phyloP scores from a whole-genome alignment of 1,140 invertebrate genomes.

The Listronotus oregonensis region DNA sequence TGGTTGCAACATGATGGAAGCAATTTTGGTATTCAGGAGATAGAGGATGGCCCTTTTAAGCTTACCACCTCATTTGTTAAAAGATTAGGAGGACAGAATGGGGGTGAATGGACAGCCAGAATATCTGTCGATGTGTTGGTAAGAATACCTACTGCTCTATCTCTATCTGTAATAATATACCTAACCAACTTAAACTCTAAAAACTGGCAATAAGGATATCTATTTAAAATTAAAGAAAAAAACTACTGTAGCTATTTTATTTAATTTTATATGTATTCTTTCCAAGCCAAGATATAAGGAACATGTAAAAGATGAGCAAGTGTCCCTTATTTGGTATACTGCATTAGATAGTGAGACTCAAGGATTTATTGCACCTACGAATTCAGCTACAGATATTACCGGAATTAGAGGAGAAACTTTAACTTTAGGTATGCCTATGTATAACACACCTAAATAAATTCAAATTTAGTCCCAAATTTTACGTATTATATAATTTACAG shows the following conservation, averaged over 20 bases:
- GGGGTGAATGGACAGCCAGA: constrained; percentile 91
- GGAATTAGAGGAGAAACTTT: constrained; percentile 79
- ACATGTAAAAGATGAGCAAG: constrained; percentile 56
- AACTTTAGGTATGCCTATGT: constrained; percentile 63
- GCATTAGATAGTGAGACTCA: constrained; percentile 73
- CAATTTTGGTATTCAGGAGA: constrained; percentile 90
- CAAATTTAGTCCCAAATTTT: too few relatives aligned
- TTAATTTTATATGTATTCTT: constrained; percentile 9
- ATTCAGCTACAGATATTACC: constrained; percentile 63
- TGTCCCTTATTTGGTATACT: constrained; percentile 78
- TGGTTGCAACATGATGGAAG: constrained; percentile 93
- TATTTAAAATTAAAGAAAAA: neutral
- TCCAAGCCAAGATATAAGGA: constrained; percentile 52
- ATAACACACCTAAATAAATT: neutral
- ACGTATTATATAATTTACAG: too few relatives aligned
- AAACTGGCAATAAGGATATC: too few relatives aligned
- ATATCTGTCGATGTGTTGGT: constrained; percentile 73
- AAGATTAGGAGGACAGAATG: constrained; percentile 73
- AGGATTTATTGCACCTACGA: constrained; percentile 63
- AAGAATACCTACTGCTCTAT: constrained; percentile 21
- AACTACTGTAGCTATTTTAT: neutral
- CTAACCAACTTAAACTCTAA: too few relatives aligned
- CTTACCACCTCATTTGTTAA: constrained; percentile 91
- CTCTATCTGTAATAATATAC: too few relatives aligned
- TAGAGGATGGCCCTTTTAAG: constrained; percentile 77